Evolutionary conservation across 1,140 invertebrate genomes (phyloP).

Genomic region (roundworm (Caenorhabditis elegans)): DNA sequence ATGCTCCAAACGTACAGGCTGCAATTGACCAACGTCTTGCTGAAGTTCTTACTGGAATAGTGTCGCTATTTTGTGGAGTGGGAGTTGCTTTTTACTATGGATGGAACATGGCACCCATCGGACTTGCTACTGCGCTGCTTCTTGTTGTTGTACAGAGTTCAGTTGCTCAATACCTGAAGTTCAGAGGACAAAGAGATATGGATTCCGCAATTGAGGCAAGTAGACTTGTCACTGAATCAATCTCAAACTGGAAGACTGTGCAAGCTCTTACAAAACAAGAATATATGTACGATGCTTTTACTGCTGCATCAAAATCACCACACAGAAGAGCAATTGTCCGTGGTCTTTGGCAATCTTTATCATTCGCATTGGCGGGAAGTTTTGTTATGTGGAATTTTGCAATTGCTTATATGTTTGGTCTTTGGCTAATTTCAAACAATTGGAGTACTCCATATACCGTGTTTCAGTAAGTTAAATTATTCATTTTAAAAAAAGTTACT

Average conservation of each 20-base stretch:
- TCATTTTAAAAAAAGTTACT: neutral
- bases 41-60: slow-evolving; percentile 67
- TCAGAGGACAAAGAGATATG: slow-evolving; percentile 53
- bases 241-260: slow-evolving; percentile 59
- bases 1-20: slow-evolving; percentile 70
- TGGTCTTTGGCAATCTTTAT: slow-evolving; percentile 56
- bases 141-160: slow-evolving; percentile 49
- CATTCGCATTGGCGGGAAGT: slow-evolving; percentile 48
- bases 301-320: slow-evolving; percentile 46
- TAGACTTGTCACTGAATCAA: slow-evolving; percentile 56
- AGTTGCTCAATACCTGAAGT: slow-evolving; percentile 58
- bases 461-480: slow-evolving; percentile 53
- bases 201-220: slow-evolving; percentile 51
- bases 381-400: slow-evolving; percentile 61
- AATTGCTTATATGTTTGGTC: slow-evolving; percentile 58
- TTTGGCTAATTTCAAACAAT: slow-evolving; percentile 47
- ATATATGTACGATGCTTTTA: slow-evolving; percentile 47
- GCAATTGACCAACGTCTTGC: slow-evolving; percentile 69
- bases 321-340: slow-evolving; percentile 51
- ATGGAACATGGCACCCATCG: slow-evolving; percentile 67
- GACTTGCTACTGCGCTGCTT: slow-evolving; percentile 47
- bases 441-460: slow-evolving; percentile 57
- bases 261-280: slow-evolving; percentile 56
- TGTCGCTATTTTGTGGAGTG: slow-evolving; percentile 67
- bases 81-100: slow-evolving; percentile 67